Evolutionary conservation across 1,140 invertebrate genomes (phyloP).

Genomic region (Medauroidea extradentata): DNA sequence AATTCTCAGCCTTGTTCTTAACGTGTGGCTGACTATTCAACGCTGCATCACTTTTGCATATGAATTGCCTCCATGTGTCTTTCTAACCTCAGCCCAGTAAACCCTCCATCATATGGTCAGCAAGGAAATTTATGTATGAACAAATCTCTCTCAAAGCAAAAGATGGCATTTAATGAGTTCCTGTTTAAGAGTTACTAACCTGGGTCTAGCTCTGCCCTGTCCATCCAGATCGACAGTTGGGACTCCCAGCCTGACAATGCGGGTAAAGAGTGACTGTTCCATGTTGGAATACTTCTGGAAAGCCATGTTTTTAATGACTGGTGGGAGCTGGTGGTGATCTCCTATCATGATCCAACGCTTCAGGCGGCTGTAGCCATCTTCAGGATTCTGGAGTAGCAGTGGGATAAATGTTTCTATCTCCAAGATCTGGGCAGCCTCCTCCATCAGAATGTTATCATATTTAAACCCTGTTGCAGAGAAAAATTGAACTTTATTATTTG

Average conservation of each 20-base stretch:
- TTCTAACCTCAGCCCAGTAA: too few species aligned
- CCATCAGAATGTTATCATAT: constrained; percentile 99
- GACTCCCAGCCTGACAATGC: constrained; percentile 93
- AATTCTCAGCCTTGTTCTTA: too few species aligned
- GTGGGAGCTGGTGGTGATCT: constrained; percentile 98
- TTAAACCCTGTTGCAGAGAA: constrained; percentile 81
- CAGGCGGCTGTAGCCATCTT: constrained; percentile 91
- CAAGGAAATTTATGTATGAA: too few species aligned
- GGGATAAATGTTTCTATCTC: constrained; percentile 99
- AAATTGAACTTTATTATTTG: too few species aligned
- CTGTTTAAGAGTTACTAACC: too few species aligned
- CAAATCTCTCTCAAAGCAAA: too few species aligned
- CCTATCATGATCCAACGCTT: constrained; percentile 99
- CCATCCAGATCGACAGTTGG: constrained; percentile 96
- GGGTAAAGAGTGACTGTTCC: constrained; percentile 97
- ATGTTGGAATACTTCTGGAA: constrained; percentile 99
- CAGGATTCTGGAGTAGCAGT: constrained; percentile 92
- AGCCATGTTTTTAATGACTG: constrained; percentile 99
- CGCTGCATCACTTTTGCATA: too few species aligned
- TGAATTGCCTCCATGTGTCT: too few species aligned
- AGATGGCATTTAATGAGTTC: too few species aligned
- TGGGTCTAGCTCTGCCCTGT: constrained; percentile 89
- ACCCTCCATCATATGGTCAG: too few species aligned
- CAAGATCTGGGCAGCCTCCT: constrained; percentile 97
- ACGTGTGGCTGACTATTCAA: too few species aligned